Evolutionary conservation across 2,797 vertebrate genomes (phyloP).

Genomic region (Natrix natrix): DNA sequence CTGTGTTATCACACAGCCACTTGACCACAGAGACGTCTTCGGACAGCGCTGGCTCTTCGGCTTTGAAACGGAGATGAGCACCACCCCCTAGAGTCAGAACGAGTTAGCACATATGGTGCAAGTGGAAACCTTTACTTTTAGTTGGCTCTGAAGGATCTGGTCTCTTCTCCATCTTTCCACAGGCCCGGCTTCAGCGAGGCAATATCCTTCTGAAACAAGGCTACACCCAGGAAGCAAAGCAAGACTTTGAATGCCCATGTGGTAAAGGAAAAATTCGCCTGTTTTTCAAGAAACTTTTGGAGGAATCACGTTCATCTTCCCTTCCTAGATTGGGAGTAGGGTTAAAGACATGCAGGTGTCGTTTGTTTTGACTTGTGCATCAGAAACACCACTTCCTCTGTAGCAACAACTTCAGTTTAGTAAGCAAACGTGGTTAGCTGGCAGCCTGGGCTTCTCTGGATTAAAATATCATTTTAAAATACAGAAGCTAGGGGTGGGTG

Average conservation of each 20-base stretch:
- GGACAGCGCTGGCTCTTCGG: too few relatives aligned
- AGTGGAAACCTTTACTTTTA: too few relatives aligned
- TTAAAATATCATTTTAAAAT: not conserved
- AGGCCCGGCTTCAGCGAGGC: constrained; percentile 83
- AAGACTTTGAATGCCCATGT: constrained; percentile 82
- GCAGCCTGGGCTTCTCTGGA: not conserved
- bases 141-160: too few relatives aligned
- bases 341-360: not conserved
- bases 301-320: not conserved
- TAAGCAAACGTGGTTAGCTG: not conserved
- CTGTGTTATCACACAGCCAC: too few relatives aligned
- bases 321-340: not conserved
- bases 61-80: too few relatives aligned
- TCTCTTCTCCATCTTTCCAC: not conserved
- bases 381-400: not conserved
- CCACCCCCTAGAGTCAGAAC: too few relatives aligned
- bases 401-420: not conserved
- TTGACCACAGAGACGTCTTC: too few relatives aligned
- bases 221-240: constrained; percentile 74
- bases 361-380: not conserved
- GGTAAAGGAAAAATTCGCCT: constrained; percentile 64
- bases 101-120: too few relatives aligned
- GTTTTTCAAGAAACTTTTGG: not conserved
- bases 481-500: not conserved
- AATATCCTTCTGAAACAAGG: constrained; percentile 84